These are phyloP conservation scores for Tragelaphus buxtoni DNA, from an alignment of 2,113 vertebrate species.

Conservation along the genomic window DNA sequence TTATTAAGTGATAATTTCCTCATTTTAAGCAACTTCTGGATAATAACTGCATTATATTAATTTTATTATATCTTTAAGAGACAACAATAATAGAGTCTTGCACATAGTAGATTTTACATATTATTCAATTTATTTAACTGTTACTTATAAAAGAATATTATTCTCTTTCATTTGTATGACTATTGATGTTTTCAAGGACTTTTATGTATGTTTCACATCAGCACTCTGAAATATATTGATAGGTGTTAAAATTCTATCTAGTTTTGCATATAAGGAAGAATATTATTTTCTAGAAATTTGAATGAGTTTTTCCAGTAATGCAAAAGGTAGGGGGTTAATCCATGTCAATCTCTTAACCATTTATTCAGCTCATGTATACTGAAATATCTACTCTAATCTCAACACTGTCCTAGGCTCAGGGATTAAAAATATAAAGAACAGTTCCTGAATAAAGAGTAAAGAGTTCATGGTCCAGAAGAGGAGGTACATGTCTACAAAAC, in stretches of 20 bases:
- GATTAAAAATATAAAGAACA: neutral
- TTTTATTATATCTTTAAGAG: neutral
- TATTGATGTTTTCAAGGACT: neutral
- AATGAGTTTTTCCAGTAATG: neutral
- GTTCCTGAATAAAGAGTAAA: neutral
- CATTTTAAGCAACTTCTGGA: neutral
- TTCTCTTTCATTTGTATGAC: neutral
- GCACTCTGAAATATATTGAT: neutral
- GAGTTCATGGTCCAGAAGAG: neutral
- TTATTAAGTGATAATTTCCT: neutral
- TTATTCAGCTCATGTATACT: neutral
- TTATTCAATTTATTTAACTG: neutral
- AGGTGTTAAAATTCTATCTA: neutral
- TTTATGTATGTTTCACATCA: neutral
- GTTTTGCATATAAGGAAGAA: neutral
- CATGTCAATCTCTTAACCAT: neutral
- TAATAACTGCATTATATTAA: neutral
- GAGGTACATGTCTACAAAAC: neutral
- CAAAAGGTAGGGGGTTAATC: neutral
- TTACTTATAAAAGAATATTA: neutral
- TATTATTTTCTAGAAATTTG: neutral
- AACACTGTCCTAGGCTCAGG: neutral
- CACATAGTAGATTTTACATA: neutral
- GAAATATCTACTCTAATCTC: neutral
- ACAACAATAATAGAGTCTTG: neutral